phyloP scores from a whole-genome alignment of 2,113 vertebrate species.

The Atractosteus spatula region DNA sequence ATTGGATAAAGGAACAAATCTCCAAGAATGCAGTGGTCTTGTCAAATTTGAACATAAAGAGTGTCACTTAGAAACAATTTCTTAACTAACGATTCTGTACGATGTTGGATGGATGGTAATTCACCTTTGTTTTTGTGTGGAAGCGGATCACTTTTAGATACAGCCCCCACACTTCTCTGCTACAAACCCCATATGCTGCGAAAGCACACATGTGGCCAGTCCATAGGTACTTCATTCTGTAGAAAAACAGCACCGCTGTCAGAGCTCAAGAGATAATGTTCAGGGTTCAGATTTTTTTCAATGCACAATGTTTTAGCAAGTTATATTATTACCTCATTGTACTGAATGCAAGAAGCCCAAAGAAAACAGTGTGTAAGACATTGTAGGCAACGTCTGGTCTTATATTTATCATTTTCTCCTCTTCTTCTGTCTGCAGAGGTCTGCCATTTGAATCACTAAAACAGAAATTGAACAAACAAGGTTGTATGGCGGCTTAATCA shows the following conservation, averaged over 20 bases:
- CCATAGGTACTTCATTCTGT: slow-evolving; percentile 97
- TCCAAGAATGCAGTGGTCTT: too few relatives aligned
- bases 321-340: slow-evolving; percentile 86
- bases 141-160: slow-evolving; percentile 66
- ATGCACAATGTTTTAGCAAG: not conserved
- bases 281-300: not conserved
- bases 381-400: slow-evolving; percentile 86
- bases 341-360: slow-evolving; percentile 85
- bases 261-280: not conserved
- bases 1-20: too few relatives aligned
- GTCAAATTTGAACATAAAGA: too few relatives aligned
- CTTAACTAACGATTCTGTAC: too few relatives aligned
- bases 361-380: slow-evolving; percentile 81
- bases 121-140: slow-evolving; percentile 58
- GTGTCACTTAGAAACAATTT: too few relatives aligned
- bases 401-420: slow-evolving; percentile 45
- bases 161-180: slow-evolving; percentile 76
- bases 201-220: slow-evolving; percentile 94
- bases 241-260: slow-evolving; percentile 18
- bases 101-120: not conserved
- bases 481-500: not conserved
- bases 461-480: slow-evolving; percentile 45
- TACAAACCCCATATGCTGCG: slow-evolving; percentile 84
- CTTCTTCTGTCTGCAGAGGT: slow-evolving; percentile 33
- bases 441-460: slow-evolving; percentile 41